phyloP scores from a whole-genome alignment of 2,797 vertebrate species.

The Poecile montanus region DNA sequence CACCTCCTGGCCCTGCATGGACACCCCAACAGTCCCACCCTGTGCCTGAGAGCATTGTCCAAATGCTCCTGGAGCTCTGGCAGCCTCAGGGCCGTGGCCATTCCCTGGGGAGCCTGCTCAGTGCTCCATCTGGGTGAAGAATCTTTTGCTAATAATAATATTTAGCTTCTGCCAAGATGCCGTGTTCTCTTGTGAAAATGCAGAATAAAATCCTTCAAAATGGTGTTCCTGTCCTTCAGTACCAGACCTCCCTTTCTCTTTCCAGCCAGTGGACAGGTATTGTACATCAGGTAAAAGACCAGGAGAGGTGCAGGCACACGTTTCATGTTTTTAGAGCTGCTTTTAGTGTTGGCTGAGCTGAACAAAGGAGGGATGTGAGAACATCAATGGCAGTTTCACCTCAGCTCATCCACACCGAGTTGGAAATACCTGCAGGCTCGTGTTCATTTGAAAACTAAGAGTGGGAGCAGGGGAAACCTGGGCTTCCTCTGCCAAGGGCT shows the following conservation, averaged over 20 bases:
- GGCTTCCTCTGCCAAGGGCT: background rate
- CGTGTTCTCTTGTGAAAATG: background rate
- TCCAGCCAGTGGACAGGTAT: background rate
- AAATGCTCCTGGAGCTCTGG: background rate
- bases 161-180: background rate
- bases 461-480: background rate
- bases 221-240: background rate
- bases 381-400: background rate
- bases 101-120: background rate
- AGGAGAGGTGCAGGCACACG: background rate
- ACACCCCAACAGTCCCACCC: background rate
- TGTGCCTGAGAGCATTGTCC: background rate
- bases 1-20: background rate
- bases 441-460: background rate
- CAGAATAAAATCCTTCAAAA: background rate
- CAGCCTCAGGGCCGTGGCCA: fast-evolving
- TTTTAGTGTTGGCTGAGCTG: background rate
- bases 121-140: background rate
- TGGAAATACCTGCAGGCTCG: background rate
- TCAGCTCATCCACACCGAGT: background rate
- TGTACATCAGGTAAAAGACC: background rate
- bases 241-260: background rate
- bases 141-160: background rate
- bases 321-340: background rate
- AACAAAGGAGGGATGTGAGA: background rate